Evolutionary conservation across 2,113 vertebrate species (phyloP), one percentile per base, ranked within the genome.

Genomic region (Aegithalos caudatus): DNA sequence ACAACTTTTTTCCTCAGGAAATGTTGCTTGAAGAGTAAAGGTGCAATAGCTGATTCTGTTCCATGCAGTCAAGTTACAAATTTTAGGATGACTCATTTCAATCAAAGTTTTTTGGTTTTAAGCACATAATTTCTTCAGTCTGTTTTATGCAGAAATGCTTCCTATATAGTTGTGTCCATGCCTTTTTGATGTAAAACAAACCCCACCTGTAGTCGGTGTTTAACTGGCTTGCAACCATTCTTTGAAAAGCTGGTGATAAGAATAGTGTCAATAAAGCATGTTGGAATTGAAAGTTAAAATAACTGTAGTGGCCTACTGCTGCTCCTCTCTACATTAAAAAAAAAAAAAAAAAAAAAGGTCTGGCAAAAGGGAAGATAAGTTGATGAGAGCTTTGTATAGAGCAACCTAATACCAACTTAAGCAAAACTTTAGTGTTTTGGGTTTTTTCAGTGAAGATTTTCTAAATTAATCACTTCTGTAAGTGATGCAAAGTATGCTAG

Each of bases 161-260:
- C 38, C 48, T 42, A 14, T 1, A 0, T 79, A 33, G 86, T 76
- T 1, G 4, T 4, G 2, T 62, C 40, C 14, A 11, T 62, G 24
- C 20, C 9, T 51, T 82, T 74, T 82, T 35, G 10, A 9, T 62
- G 42, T 54, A 78, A 42, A 77, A 29, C 11, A 70, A 72, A 37
- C 21, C 21, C 12, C 33, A n/a, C 37, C 33, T 74, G 28, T 35
- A 62, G 11, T 70, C 3, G 7, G 0, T 40, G 48, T 48, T 83
- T 53, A 65, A 57, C 10, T 7, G 6, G 20, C 47, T 72, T 79
- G 56, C 66, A 61, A 38, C 61, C 28, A 40, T 89, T 77, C 58
- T 69, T 76, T 45, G 61, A 35, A 58, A 85, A 79, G 29, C 57
- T 45, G 18, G 7, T 40, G 27, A 19, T 56, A 74, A 33, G 3